Conservation (phyloP, 2,888 invertebrate species). For the Euzophera pinguis region DNA sequence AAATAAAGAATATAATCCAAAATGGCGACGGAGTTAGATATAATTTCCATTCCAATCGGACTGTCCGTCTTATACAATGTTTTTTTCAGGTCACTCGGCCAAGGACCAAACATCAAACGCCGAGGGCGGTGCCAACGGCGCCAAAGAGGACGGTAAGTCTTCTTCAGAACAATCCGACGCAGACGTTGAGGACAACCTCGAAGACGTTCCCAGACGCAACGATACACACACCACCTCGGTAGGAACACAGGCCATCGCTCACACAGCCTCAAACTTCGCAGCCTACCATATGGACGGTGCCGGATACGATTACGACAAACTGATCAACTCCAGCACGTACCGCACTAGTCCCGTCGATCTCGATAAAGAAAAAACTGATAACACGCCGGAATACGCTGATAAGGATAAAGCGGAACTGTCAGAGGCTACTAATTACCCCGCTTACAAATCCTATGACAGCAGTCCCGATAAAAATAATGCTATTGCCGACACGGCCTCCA, state of each 20-base stretch:
- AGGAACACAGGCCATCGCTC: slow-evolving; percentile 51
- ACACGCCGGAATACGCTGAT: slow-evolving; percentile 77
- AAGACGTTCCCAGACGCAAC: slow-evolving; percentile 67
- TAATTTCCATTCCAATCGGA: too few relatives aligned
- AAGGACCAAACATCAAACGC: slow-evolving; percentile 45
- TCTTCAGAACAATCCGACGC: slow-evolving; percentile 88
- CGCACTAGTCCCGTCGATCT: slow-evolving; percentile 68
- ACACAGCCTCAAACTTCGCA: slow-evolving; percentile 70
- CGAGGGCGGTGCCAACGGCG: slow-evolving; percentile 44
- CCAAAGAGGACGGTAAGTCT: slow-evolving; percentile 74
- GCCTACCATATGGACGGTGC: slow-evolving; percentile 82
- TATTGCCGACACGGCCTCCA: neutral
- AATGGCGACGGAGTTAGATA: too few relatives aligned
- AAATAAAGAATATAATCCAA: too few relatives aligned
- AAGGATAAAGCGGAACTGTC: slow-evolving; percentile 70
- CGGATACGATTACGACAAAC: slow-evolving; percentile 79
- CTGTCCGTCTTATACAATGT: neutral
- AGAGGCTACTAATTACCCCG: neutral
- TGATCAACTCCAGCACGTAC: slow-evolving; percentile 69
- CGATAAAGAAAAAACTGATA: slow-evolving; percentile 78
- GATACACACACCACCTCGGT: slow-evolving; percentile 47
- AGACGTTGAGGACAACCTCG: slow-evolving; percentile 89
- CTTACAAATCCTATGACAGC: neutral
- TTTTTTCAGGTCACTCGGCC: slow-evolving; percentile 55
- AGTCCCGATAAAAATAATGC: neutral